phyloP scores from a whole-genome alignment of 2,888 invertebrate species.

The Atherix ibis region DNA sequence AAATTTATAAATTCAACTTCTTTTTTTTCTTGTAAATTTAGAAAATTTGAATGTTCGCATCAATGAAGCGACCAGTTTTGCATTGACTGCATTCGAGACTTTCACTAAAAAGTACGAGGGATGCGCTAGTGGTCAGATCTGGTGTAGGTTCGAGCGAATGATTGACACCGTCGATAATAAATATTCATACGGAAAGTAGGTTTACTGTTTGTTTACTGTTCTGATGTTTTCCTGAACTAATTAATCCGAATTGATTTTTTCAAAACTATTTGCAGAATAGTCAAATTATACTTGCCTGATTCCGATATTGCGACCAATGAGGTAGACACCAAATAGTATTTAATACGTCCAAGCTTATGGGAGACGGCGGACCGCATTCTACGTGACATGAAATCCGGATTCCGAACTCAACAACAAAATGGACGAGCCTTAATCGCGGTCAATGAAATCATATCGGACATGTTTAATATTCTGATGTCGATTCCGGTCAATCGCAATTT shows the following conservation, averaged over 20 bases:
- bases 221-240: no score
- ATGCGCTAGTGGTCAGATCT: conserved; percentile 11
- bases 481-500: conserved; percentile 1
- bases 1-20: background rate
- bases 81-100: conserved; percentile 25
- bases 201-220: conserved; percentile 1
- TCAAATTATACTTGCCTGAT: conserved; percentile 9
- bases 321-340: conserved; percentile 4
- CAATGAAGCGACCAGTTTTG: conserved; percentile 34
- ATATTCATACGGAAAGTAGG: conserved; percentile 12
- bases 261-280: conserved; percentile 5
- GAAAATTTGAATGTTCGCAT: conserved; percentile 30
- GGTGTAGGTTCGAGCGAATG: conserved; percentile 11
- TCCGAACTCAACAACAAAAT: conserved; percentile 1
- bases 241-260: conserved; percentile 2
- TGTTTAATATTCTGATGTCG: conserved; percentile 6
- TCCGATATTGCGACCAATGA: conserved; percentile 5
- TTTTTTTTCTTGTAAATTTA: conserved; percentile 13
- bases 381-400: conserved; percentile 6
- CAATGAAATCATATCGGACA: conserved; percentile 1
- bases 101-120: conserved; percentile 11
- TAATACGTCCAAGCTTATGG: conserved; percentile 6
- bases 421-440: background rate
- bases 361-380: no score
- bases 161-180: conserved; percentile 10